Evolutionary conservation across 2,113 vertebrate genomes (phyloP).

Genomic region (Aegotheles bennettii): DNA sequence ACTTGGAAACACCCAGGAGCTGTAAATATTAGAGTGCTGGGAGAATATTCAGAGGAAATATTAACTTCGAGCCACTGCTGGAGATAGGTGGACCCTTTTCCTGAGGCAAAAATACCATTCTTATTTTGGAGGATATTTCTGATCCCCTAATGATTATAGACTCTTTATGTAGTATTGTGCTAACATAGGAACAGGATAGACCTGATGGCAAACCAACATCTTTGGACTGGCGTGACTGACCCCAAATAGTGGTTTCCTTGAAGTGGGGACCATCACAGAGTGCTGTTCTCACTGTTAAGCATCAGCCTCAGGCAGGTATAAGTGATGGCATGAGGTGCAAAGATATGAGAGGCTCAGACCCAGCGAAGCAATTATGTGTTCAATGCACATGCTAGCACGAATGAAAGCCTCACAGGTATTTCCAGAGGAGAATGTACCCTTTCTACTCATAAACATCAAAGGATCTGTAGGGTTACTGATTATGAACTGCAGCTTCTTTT

Average conservation of each 20-base stretch:
- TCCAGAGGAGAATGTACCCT: constrained; percentile 5
- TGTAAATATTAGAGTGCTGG: not conserved
- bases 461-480: constrained; percentile 21
- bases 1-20: not conserved
- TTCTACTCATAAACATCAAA: constrained; percentile 47
- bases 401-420: constrained; percentile 29
- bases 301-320: not conserved
- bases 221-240: not conserved
- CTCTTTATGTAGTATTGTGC: not conserved
- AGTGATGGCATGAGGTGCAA: not conserved
- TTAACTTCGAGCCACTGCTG: not conserved
- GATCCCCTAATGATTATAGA: accelerated
- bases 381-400: not conserved
- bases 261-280: accelerated
- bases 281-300: accelerated
- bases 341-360: not conserved
- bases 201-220: not conserved
- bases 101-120: not conserved
- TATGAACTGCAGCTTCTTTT: constrained; percentile 34
- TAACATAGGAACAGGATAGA: not conserved
- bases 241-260: not conserved
- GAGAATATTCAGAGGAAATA: not conserved
- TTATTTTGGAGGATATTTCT: not conserved
- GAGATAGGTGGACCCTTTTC: not conserved
- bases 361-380: not conserved